Percentiles rank a stretch among this genome's conserved stretches.
phyloP scores from a whole-genome alignment of 2,113 vertebrate genomes.

The Ornithorhynchus anatinus region DNA sequence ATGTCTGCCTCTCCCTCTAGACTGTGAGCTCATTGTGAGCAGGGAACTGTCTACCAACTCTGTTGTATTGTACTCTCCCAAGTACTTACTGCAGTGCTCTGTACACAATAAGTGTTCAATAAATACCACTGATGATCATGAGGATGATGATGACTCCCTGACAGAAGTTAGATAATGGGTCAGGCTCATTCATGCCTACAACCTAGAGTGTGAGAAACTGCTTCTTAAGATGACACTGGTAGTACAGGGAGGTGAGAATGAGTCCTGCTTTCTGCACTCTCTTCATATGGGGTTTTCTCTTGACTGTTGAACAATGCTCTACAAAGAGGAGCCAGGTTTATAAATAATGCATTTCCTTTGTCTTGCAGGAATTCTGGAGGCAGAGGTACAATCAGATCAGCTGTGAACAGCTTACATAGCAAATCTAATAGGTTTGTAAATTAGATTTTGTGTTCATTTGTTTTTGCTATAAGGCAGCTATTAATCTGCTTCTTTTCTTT shows the following conservation, averaged over 20 bases:
- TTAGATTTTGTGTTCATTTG: slow-evolving; percentile 82
- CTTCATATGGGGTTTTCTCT: slow-evolving; percentile 33
- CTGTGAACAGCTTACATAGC: slow-evolving; percentile 81
- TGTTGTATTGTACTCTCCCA: too few species aligned
- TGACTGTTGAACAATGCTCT: slow-evolving; percentile 65
- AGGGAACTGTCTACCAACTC: too few species aligned
- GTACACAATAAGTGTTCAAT: too few species aligned
- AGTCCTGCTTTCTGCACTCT: not conserved
- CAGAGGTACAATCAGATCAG: slow-evolving; percentile 85
- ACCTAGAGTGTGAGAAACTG: slow-evolving; percentile 6
- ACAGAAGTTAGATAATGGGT: too few species aligned
- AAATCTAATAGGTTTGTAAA: slow-evolving; percentile 92
- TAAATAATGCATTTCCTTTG: slow-evolving; percentile 84
- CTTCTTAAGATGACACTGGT: not conserved
- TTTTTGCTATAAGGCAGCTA: slow-evolving; percentile 81
- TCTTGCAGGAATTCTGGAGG: slow-evolving; percentile 86
- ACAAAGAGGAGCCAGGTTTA: slow-evolving; percentile 64
- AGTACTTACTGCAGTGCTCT: too few species aligned
- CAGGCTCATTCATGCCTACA: too few species aligned
- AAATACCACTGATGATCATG: too few species aligned
- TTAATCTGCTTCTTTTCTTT: slow-evolving; percentile 77
- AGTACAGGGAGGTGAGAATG: not conserved
- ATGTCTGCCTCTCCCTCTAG: too few species aligned
- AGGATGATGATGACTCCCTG: too few species aligned
- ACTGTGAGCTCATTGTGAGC: too few species aligned